A percentile compares a stretch with the other conserved stretches of the same genome.
These are phyloP conservation scores for Drosophila leonis DNA, from an alignment of 2,888 invertebrate species.

Conservation along the genomic window DNA sequence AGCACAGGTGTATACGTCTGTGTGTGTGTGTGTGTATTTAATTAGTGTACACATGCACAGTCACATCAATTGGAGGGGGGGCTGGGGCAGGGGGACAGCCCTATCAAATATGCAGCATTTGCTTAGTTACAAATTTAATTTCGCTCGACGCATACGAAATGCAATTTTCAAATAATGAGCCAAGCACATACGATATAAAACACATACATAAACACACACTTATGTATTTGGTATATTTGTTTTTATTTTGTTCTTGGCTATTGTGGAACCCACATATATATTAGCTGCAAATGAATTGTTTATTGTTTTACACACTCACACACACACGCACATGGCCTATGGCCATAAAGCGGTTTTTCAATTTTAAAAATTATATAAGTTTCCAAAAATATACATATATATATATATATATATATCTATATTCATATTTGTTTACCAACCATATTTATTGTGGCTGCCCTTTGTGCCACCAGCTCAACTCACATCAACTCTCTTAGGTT, in stretches of 20 bases:
- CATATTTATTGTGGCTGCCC: neutral
- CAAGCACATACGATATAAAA: slow-evolving; percentile 4
- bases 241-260: slow-evolving; percentile 9
- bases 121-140: slow-evolving; percentile 75
- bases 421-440: slow-evolving; percentile 1
- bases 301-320: slow-evolving; percentile 6
- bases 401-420: neutral
- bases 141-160: slow-evolving; percentile 45
- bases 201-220: neutral
- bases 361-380: slow-evolving; percentile 29
- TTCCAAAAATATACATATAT: slow-evolving; percentile 17
- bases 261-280: slow-evolving; percentile 1
- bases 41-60: slow-evolving; percentile 65
- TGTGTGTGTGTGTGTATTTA: slow-evolving; percentile 54
- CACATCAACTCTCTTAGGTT: slow-evolving; percentile 11
- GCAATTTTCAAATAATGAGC: slow-evolving; percentile 52
- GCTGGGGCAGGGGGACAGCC: neutral
- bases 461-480: neutral
- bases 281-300: slow-evolving; percentile 44
- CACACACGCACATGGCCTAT: slow-evolving; percentile 1
- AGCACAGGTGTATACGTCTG: slow-evolving; percentile 4
- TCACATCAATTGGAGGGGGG: slow-evolving; percentile 29
- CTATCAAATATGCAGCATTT: slow-evolving; percentile 77
- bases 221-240: slow-evolving; percentile 7
- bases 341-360: slow-evolving; percentile 31